phyloP scores from a whole-genome alignment of 2,113 vertebrate genomes.

The Brachyhypopomus occidentalis region DNA sequence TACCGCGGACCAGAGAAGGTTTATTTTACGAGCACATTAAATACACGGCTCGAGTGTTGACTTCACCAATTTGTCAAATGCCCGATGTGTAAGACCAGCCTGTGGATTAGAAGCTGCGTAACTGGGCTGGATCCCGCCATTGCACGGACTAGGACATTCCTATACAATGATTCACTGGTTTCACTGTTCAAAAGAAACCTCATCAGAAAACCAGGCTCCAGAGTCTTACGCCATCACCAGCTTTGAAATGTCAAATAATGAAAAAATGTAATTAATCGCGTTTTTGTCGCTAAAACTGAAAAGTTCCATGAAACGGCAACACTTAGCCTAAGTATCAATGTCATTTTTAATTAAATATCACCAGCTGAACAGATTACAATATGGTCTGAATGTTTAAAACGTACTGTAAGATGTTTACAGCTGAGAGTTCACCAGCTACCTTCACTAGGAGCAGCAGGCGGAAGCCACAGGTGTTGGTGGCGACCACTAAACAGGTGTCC shows the following conservation, averaged over 20 bases:
- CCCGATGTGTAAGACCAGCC: background rate
- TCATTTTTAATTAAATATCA: too few relatives aligned
- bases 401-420: too few relatives aligned
- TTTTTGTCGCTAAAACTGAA: too few relatives aligned
- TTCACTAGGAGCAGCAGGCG: background rate
- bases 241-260: too few relatives aligned
- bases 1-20: background rate
- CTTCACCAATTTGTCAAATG: background rate
- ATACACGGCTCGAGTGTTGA: too few relatives aligned
- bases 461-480: background rate
- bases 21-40: too few relatives aligned
- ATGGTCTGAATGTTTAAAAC: too few relatives aligned
- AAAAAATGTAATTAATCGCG: too few relatives aligned
- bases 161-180: conserved; percentile 38
- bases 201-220: background rate
- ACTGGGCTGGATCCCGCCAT: background rate
- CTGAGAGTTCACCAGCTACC: too few relatives aligned
- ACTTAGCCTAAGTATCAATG: too few relatives aligned
- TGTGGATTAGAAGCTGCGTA: background rate
- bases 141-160: conserved; percentile 20
- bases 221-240: background rate
- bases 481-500: background rate
- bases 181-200: conserved; percentile 18
- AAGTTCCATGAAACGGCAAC: too few relatives aligned
- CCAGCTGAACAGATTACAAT: too few relatives aligned